Conservation (phyloP, 2,888 invertebrate species). For the Eupithecia centaureata region DNA sequence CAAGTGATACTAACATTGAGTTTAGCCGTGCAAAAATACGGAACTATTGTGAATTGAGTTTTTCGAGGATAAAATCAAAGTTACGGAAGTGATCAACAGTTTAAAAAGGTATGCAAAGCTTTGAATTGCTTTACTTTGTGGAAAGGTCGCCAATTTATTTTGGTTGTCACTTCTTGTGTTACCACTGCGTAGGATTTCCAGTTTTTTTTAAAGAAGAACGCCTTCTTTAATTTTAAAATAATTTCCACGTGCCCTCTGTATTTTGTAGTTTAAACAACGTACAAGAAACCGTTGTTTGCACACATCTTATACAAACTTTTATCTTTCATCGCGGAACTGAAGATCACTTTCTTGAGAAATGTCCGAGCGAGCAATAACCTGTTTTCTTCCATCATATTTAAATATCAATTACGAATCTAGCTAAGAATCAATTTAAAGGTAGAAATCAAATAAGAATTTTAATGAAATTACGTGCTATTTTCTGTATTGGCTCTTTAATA, state of each 20-base stretch:
- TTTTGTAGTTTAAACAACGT: not conserved
- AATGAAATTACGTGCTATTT: not conserved
- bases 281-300: not conserved
- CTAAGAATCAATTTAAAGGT: not conserved
- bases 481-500: not conserved
- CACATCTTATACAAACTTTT: slow-evolving; percentile 3
- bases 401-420: slow-evolving; percentile 11
- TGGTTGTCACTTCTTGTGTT: not conserved
- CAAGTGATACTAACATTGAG: slow-evolving; percentile 33
- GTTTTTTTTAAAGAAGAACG: not conserved
- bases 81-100: slow-evolving; percentile 9
- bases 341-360: slow-evolving; percentile 17
- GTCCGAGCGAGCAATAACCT: slow-evolving; percentile 22
- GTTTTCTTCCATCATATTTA: slow-evolving; percentile 27
- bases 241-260: not conserved
- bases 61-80: slow-evolving; percentile 8
- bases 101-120: slow-evolving; percentile 28
- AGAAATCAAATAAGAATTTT: not conserved
- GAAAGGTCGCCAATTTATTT: slow-evolving; percentile 13
- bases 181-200: not conserved
- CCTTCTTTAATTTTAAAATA: not conserved
- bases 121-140: not conserved
- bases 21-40: not conserved
- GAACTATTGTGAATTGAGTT: slow-evolving; percentile 21
- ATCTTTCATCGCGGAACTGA: slow-evolving; percentile 2